Base-by-base conservation (phyloP, 1,140 invertebrate genomes). In the Megalopta genalis region DNA sequence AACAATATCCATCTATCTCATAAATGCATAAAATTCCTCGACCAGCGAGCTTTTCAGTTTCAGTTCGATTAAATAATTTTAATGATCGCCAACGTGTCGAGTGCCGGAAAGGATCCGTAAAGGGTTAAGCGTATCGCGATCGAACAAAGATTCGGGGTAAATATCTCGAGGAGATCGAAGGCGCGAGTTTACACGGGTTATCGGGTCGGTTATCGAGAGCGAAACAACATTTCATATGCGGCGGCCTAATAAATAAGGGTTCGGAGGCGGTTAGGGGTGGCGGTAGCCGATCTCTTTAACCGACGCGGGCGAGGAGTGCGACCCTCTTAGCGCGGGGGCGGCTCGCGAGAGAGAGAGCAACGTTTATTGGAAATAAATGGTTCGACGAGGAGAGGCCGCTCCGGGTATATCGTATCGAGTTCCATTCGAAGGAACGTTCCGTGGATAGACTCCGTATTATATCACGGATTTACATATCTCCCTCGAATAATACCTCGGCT, bases 391-490 rank as follows among this genome's bases (percentile, higher is more conserved):
- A 14, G 14, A 12, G 42, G 59, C 0, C 14, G 49, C 21, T 18
- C 18, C 9, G 21, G 42, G 18, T 71, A 64, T 71, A 77, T 71
- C 76, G 68, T 70, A 64, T 77, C 59, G 68, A 62, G 59, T 63
- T 42, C 76, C 25, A 72, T 78, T 65, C 76, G 67, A 63, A 39
- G 66, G 76, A 72, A 78, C 60, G 68, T 54, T 77, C 39, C 66
- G 59, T 64, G 76, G 68, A 78, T 78, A 78, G 76, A 72, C 68
- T 78, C 49, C 32, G 76, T 72, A 72, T 72, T 78, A 78, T 78
- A 78, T 78, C 76, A 78, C 76, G 46, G 76, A 78, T 78, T 78
- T 78, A 78, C 76, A 78, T 78, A 78, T 78, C 76, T 78, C 60
- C 46, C 46, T 25, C 67, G 76, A 78, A 78, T 78, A 78, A 78